phyloP scores from a whole-genome alignment of 2,797 vertebrate species.

The Poecilia velifera region DNA sequence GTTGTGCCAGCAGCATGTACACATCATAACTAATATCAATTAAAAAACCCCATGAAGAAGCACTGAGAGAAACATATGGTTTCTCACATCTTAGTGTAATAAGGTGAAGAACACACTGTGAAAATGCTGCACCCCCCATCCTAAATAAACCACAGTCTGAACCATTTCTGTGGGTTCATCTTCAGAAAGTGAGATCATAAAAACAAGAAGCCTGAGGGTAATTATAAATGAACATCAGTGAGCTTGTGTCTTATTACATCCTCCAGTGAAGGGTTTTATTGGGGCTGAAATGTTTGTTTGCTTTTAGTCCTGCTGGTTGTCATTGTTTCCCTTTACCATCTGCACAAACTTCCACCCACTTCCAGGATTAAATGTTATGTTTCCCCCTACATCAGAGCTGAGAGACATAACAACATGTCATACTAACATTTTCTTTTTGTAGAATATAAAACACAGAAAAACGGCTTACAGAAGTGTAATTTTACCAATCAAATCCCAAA shows the following conservation, averaged over 20 bases:
- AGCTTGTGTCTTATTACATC: conserved; percentile 48
- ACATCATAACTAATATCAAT: conserved; percentile 26
- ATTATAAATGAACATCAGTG: conserved; percentile 20
- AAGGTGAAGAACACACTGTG: conserved; percentile 23
- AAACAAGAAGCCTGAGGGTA: conserved; percentile 26
- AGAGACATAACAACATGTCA: background rate
- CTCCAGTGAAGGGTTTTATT: conserved; percentile 54
- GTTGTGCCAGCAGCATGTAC: conserved; percentile 23
- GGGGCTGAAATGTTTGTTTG: conserved; percentile 22
- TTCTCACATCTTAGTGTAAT: conserved; percentile 41
- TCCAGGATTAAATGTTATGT: background rate
- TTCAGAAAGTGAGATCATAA: conserved; percentile 27
- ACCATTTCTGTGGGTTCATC: conserved; percentile 18
- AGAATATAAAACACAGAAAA: background rate
- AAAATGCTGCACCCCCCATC: background rate
- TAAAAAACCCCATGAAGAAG: conserved; percentile 21
- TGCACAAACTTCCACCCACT: background rate
- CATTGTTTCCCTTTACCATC: conserved; percentile 2
- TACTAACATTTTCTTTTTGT: background rate
- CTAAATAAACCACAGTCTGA: conserved; percentile 7
- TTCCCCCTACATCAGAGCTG: background rate
- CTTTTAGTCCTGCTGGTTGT: conserved; percentile 17
- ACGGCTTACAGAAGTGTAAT: background rate
- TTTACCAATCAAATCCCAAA: background rate
- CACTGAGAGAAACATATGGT: conserved; percentile 35